A percentile compares a stretch with the other conserved stretches of the same genome.
Conservation (phyloP, 2,113 vertebrate species). For the Osmerus mordax region DNA sequence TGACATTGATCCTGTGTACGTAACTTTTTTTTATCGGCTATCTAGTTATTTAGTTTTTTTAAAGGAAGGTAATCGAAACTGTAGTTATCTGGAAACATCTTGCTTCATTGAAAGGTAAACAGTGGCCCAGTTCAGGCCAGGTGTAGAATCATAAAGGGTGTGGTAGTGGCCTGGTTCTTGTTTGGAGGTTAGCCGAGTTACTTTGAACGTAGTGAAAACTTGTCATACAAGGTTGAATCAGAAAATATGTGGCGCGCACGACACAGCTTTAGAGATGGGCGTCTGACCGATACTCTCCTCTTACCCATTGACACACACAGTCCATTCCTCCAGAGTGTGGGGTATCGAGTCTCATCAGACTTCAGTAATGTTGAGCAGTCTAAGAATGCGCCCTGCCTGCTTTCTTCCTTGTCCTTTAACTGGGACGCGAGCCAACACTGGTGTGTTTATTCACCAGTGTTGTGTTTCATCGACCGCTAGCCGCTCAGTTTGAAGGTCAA, state of each 20-base stretch:
- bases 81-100: background rate
- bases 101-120: background rate
- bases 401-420: constrained; percentile 42
- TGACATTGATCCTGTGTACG: no score
- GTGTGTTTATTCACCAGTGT: background rate
- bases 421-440: constrained; percentile 28
- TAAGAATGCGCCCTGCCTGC: constrained; percentile 61
- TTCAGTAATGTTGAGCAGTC: constrained; percentile 36
- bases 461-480: no score
- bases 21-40: no score
- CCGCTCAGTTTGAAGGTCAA: constrained; percentile 34
- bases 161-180: background rate
- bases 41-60: background rate
- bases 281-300: background rate
- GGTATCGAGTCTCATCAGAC: background rate
- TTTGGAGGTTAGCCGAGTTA: no score
- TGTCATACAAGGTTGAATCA: no score
- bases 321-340: no score
- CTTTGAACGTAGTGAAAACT: no score
- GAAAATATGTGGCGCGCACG: no score
- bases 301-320: background rate
- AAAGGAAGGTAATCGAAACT: background rate
- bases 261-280: no score
- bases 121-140: no score
- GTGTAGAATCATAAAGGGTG: background rate